Percentiles rank a stretch among this genome's conserved stretches.
Evolutionary conservation across 2,113 vertebrate genomes (phyloP).

Genomic region (Ardeotis arabs): DNA sequence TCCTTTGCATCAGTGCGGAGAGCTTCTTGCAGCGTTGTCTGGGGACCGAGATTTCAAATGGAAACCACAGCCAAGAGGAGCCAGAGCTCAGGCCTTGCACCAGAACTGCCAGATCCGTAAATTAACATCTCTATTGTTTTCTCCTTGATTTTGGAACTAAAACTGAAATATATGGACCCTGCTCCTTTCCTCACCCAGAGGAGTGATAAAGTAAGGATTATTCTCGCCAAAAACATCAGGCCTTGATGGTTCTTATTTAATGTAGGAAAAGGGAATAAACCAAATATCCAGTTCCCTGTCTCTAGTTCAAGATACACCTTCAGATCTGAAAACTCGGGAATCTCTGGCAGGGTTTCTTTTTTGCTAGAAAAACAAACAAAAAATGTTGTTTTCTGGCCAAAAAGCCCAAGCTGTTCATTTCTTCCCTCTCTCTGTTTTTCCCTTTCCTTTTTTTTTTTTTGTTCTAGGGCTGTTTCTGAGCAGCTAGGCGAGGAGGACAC

Average conservation of each 20-base stretch:
- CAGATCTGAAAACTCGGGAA: not conserved
- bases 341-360: not conserved
- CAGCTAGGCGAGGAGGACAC: conserved; percentile 46
- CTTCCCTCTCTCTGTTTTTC: not conserved
- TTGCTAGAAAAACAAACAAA: conserved; percentile 19
- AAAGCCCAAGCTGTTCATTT: conserved; percentile 27
- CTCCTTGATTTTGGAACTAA: not conserved
- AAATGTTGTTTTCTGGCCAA: conserved; percentile 29
- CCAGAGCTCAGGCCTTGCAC: not conserved
- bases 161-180: not conserved
- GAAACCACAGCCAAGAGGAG: not conserved
- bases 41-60: not conserved
- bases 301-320: conserved; percentile 33
- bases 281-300: not conserved
- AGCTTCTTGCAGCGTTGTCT: not conserved
- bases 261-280: conserved; percentile 22
- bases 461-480: conserved; percentile 16
- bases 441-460: not conserved
- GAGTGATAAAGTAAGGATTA: not conserved
- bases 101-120: not conserved
- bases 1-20: not conserved
- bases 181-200: not conserved
- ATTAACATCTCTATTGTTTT: conserved; percentile 7
- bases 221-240: not conserved
- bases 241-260: not conserved